phyloP scores from a whole-genome alignment of 2,888 invertebrate genomes.

The Ochropleura plecta region DNA sequence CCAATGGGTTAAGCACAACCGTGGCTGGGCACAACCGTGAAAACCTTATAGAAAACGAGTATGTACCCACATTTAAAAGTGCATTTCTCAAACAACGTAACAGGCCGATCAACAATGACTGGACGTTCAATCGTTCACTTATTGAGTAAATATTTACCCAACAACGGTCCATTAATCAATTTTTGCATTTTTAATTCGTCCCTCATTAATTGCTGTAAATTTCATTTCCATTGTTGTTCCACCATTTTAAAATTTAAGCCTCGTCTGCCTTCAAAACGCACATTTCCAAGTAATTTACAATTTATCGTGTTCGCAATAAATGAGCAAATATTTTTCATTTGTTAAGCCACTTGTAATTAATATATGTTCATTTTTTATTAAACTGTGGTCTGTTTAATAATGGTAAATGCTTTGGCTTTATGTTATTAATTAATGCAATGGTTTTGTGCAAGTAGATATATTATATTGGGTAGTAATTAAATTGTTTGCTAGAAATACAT shows the following conservation, averaged over 20 bases:
- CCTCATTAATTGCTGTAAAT: constrained; percentile 89
- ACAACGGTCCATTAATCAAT: constrained; percentile 89
- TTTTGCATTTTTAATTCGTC: constrained; percentile 90
- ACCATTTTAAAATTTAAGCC: constrained; percentile 86
- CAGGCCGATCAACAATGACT: constrained; percentile 43
- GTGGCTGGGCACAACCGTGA: not conserved
- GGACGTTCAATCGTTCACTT: constrained; percentile 71
- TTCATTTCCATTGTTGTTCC: constrained; percentile 85
- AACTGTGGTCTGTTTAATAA: constrained; percentile 78
- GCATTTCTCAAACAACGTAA: constrained; percentile 30
- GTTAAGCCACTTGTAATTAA: constrained; percentile 88
- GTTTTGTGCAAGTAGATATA: constrained; percentile 19
- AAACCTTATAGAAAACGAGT: constrained; percentile 11
- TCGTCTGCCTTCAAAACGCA: constrained; percentile 79
- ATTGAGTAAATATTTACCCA: constrained; percentile 85
- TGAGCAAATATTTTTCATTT: constrained; percentile 89
- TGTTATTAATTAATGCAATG: constrained; percentile 59
- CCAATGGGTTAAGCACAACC: too few species aligned
- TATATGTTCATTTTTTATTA: constrained; percentile 83
- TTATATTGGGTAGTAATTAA: constrained; percentile 42
- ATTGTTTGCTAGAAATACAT: constrained; percentile 9
- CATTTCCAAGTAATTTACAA: constrained; percentile 89
- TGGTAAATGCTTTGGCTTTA: constrained; percentile 71
- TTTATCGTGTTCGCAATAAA: constrained; percentile 88
- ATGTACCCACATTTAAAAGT: constrained; percentile 4